Evolutionary conservation across 2,888 invertebrate genomes (phyloP).

Genomic region (Drosophila siamana): DNA sequence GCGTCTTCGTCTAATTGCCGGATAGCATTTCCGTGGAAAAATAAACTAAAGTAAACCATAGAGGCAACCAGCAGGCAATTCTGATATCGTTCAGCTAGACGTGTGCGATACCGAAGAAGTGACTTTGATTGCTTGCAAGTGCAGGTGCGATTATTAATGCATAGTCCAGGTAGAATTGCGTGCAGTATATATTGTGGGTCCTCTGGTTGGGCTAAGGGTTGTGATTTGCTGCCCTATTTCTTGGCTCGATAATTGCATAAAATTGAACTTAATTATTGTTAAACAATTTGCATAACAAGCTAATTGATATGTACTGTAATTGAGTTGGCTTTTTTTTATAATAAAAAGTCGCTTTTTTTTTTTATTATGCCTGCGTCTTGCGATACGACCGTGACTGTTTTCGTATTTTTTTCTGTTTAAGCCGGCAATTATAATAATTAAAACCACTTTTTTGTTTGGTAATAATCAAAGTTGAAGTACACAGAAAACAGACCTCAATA

Average conservation of each 20-base stretch:
- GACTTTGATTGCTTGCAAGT: too few species aligned
- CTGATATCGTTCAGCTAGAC: constrained; percentile 5
- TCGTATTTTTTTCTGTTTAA: constrained; percentile 9
- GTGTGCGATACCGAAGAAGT: constrained; percentile 2
- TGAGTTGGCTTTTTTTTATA: constrained; percentile 26
- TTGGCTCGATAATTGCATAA: constrained; percentile 11
- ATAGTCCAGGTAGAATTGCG: background rate
- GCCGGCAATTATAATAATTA: constrained; percentile 53
- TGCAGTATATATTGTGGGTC: background rate
- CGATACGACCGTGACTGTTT: constrained; percentile 34
- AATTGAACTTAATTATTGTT: constrained; percentile 24
- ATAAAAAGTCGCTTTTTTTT: constrained; percentile 22
- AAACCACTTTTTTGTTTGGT: constrained; percentile 21
- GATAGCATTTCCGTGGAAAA: constrained; percentile 28
- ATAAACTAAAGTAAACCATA: constrained; percentile 7
- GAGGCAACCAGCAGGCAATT: constrained; percentile 6
- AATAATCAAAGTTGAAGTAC: constrained; percentile 28
- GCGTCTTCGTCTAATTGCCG: constrained; percentile 23
- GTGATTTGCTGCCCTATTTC: constrained; percentile 6
- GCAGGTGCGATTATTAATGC: constrained; percentile 5
- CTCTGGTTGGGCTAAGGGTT: background rate
- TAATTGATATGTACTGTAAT: constrained; percentile 33
- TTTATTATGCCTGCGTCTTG: constrained; percentile 10
- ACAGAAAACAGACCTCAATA: constrained; percentile 27
- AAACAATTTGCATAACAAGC: constrained; percentile 34